Conservation (phyloP, 2,888 invertebrate species). For the Leptinotarsa tumamoca region DNA sequence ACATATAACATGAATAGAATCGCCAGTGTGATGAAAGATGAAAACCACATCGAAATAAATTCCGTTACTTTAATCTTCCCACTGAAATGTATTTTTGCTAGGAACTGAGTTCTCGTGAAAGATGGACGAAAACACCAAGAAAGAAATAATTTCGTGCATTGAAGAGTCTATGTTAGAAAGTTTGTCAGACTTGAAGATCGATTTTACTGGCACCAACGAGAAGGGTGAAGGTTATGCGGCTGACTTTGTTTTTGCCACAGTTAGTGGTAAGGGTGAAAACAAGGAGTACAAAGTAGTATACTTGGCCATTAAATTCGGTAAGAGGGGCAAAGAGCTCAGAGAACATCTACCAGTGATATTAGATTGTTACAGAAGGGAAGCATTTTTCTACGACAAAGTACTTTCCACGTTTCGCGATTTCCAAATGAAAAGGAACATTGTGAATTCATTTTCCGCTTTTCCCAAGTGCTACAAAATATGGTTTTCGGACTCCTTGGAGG, state of each 20-base stretch:
- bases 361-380: conserved; percentile 34
- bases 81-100: too few relatives aligned
- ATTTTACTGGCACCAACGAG: conserved; percentile 16
- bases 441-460: conserved; percentile 19
- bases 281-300: conserved; percentile 20
- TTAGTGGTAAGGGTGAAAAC: conserved; percentile 15
- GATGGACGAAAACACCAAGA: neutral
- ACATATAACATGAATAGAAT: too few relatives aligned
- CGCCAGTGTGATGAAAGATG: too few relatives aligned
- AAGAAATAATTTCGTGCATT: neutral
- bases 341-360: neutral
- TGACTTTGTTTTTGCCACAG: conserved; percentile 41
- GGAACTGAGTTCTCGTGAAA: too few relatives aligned
- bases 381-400: conserved; percentile 34
- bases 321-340: conserved; percentile 24
- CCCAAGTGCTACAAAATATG: conserved; percentile 37
- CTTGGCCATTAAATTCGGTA: conserved; percentile 40
- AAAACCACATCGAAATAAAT: too few relatives aligned
- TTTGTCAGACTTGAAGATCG: neutral
- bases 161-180: neutral
- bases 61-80: too few relatives aligned
- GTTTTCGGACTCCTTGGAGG: conserved; percentile 27
- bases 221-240: conserved; percentile 42
- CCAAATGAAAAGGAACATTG: conserved; percentile 30
- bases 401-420: conserved; percentile 35